These are phyloP conservation scores for Panonychus citri DNA, from an alignment of 1,140 invertebrate species.

Conservation along the genomic window DNA sequence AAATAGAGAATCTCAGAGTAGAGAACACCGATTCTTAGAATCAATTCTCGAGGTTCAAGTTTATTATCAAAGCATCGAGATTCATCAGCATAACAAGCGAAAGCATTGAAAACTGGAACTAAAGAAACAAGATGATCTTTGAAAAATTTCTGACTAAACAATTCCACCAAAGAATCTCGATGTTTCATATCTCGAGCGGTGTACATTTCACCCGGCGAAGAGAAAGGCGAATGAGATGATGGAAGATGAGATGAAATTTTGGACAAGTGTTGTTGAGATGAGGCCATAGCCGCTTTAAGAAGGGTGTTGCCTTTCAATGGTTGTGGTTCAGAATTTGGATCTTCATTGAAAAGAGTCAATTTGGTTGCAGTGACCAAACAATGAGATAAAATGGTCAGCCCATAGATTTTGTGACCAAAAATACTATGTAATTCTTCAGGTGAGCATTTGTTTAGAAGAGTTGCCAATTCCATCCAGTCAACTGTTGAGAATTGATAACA, in stretches of 20 bases:
- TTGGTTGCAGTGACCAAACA: neutral
- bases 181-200: slow-evolving; percentile 25
- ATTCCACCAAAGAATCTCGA: slow-evolving; percentile 26
- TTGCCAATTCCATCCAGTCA: neutral
- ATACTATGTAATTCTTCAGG: slow-evolving; percentile 4
- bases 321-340: neutral
- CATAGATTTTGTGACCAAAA: neutral
- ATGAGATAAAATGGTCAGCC: neutral
- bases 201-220: slow-evolving; percentile 1
- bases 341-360: neutral
- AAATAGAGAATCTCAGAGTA: slow-evolving; percentile 29
- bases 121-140: slow-evolving; percentile 25
- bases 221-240: slow-evolving; percentile 28
- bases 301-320: neutral
- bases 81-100: neutral
- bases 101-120: slow-evolving; percentile 3
- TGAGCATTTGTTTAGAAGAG: neutral
- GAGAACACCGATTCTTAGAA: slow-evolving; percentile 34
- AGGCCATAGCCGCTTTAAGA: neutral
- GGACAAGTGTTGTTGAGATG: neutral
- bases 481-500: neutral
- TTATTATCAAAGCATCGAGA: slow-evolving; percentile 19
- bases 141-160: slow-evolving; percentile 30
- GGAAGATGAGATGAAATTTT: slow-evolving; percentile 22
- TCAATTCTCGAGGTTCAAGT: slow-evolving; percentile 27